These are phyloP conservation scores for Puma concolor DNA, from an alignment of 2,113 vertebrate genomes.

Conservation along the genomic window DNA sequence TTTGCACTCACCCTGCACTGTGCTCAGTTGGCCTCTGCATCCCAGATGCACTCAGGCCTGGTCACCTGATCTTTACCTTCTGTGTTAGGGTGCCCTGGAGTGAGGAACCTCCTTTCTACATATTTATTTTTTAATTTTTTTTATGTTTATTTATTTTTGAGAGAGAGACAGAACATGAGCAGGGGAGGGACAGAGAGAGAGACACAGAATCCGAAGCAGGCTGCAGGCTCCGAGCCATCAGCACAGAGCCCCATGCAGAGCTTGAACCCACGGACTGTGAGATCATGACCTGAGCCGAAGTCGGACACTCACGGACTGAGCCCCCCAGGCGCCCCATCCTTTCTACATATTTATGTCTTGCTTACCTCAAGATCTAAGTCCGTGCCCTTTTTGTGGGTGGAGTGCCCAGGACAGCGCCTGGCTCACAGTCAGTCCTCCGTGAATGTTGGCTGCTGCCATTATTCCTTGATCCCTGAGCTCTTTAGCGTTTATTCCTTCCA, in stretches of 20 bases:
- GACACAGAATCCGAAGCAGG: too few relatives aligned
- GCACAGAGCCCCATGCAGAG: too few relatives aligned
- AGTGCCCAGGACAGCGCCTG: neutral
- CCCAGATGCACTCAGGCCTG: neutral
- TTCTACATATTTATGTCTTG: neutral
- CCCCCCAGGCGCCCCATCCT: too few relatives aligned
- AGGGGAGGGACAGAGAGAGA: too few relatives aligned
- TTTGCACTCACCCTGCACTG: neutral
- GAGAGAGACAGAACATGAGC: too few relatives aligned
- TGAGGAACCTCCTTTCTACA: neutral
- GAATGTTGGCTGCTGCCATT: neutral
- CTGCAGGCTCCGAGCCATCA: too few relatives aligned
- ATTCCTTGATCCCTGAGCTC: neutral
- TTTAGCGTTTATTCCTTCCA: neutral
- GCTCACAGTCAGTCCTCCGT: neutral
- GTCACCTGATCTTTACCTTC: neutral
- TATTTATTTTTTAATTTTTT: neutral
- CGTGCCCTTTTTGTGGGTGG: neutral
- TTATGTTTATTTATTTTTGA: too few relatives aligned
- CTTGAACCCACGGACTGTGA: too few relatives aligned
- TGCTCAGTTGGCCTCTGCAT: neutral
- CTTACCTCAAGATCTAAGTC: neutral
- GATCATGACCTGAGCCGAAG: too few relatives aligned
- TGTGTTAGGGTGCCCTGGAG: neutral
- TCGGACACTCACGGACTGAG: too few relatives aligned